A percentile compares a stretch with the other conserved stretches of the same genome.
Evolutionary conservation across 2,888 invertebrate genomes (phyloP).

Genomic region (Anthoptus insignis): DNA sequence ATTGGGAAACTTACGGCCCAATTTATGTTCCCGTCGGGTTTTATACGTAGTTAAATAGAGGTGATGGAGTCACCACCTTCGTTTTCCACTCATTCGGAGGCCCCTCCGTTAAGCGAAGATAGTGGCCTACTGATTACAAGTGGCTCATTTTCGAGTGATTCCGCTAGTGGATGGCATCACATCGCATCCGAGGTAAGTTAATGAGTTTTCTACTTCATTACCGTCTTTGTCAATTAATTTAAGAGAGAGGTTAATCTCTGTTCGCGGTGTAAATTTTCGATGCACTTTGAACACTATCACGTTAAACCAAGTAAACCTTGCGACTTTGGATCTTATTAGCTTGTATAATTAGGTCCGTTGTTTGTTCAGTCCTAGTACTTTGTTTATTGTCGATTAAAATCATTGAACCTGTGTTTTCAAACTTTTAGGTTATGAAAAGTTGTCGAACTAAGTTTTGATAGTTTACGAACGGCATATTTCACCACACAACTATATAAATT

Average conservation of each 20-base stretch:
- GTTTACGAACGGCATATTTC: slow-evolving; percentile 5
- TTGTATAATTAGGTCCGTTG: slow-evolving; percentile 30
- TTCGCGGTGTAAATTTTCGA: slow-evolving; percentile 3
- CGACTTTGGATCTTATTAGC: slow-evolving; percentile 34
- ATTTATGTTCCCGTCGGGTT: slow-evolving; percentile 61
- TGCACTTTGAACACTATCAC: slow-evolving; percentile 29
- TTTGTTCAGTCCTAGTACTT: slow-evolving; percentile 27
- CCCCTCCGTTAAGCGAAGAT: slow-evolving; percentile 91
- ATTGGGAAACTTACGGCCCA: slow-evolving; percentile 54
- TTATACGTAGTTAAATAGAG: slow-evolving; percentile 57
- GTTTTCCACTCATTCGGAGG: slow-evolving; percentile 91
- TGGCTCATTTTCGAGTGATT: slow-evolving; percentile 92
- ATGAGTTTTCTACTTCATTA: slow-evolving; percentile 29
- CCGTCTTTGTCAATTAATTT: slow-evolving; percentile 20
- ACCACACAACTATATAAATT: slow-evolving; percentile 13
- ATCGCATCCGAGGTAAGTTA: slow-evolving; percentile 89
- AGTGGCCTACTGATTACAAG: slow-evolving; percentile 91
- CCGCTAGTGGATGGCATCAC: slow-evolving; percentile 89
- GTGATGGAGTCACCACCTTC: slow-evolving; percentile 93
- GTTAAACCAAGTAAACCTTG: slow-evolving; percentile 26
- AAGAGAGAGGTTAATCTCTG: neutral
- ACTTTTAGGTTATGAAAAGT: slow-evolving; percentile 41
- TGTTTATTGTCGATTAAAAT: slow-evolving; percentile 32
- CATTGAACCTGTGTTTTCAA: slow-evolving; percentile 35
- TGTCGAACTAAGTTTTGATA: slow-evolving; percentile 34